These are phyloP conservation scores for Brassicogethes aeneus DNA, from an alignment of 2,888 invertebrate genomes.

Conservation along the genomic window DNA sequence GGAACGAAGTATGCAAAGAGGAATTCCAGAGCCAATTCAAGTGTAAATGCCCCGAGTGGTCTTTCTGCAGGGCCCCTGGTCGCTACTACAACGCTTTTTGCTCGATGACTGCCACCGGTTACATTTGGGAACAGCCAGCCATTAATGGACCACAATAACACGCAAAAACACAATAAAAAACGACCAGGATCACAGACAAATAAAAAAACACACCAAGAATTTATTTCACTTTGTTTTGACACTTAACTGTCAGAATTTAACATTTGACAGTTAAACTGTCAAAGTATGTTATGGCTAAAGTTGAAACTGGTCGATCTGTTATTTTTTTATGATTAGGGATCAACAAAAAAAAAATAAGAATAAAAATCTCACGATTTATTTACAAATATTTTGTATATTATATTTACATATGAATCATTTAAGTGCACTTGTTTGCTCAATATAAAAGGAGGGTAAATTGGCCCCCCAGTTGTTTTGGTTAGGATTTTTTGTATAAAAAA, in stretches of 20 bases:
- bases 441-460: background rate
- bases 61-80: conserved; percentile 80
- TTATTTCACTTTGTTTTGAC: too few species aligned
- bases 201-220: too few species aligned
- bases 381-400: background rate
- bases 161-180: background rate
- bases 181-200: too few species aligned
- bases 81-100: conserved; percentile 86
- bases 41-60: conserved; percentile 83
- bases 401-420: background rate
- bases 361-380: background rate
- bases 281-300: too few species aligned
- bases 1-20: conserved; percentile 89
- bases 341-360: too few species aligned
- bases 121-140: conserved; percentile 80
- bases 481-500: background rate
- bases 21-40: conserved; percentile 81
- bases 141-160: background rate
- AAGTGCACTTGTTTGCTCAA: background rate
- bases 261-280: too few species aligned
- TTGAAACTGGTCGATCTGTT: too few species aligned
- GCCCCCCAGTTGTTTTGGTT: too few species aligned
- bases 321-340: background rate
- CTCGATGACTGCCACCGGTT: conserved; percentile 82
- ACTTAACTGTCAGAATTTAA: too few species aligned